Conservation (phyloP, 64 coral and sea anemone species). For the Dendronephthya gigantea region DNA sequence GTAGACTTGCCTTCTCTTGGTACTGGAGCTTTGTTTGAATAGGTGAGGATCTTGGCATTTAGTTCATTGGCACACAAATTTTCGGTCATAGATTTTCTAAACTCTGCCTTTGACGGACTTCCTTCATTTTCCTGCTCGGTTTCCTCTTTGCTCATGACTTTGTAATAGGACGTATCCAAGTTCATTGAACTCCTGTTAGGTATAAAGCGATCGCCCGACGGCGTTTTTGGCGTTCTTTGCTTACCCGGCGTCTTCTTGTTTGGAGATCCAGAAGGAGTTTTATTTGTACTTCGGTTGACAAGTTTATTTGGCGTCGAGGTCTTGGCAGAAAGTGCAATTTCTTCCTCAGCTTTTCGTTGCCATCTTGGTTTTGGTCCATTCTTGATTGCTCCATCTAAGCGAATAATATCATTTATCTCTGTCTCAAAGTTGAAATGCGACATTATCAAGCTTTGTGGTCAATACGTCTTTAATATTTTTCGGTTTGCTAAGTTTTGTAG, state of each 20-base stretch:
- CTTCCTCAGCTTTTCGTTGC: slow-evolving; percentile 73
- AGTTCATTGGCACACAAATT: slow-evolving; percentile 55
- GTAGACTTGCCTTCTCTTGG: slow-evolving; percentile 71
- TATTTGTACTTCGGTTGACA: neutral
- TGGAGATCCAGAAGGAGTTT: neutral
- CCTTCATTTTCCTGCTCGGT: slow-evolving; percentile 53
- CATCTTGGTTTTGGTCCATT: slow-evolving; percentile 85
- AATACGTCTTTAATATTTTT: neutral
- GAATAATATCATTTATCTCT: slow-evolving; percentile 74
- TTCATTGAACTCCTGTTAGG: slow-evolving; percentile 89
- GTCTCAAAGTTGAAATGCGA: slow-evolving; percentile 88
- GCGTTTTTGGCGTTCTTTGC: slow-evolving; percentile 74
- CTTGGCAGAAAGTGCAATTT: slow-evolving; percentile 9
- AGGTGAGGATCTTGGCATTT: slow-evolving; percentile 75
- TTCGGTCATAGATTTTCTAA: slow-evolving; percentile 76
- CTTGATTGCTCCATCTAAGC: slow-evolving; percentile 73
- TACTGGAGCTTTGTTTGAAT: slow-evolving; percentile 77
- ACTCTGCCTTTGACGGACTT: slow-evolving; percentile 82
- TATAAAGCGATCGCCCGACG: slow-evolving; percentile 96
- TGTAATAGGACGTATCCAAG: slow-evolving; percentile 77
- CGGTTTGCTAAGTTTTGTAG: neutral
- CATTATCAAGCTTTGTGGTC: slow-evolving; percentile 32
- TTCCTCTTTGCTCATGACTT: slow-evolving; percentile 61
- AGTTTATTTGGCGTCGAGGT: slow-evolving; percentile 44
- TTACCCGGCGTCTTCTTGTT: slow-evolving; percentile 69